Evolutionary conservation across 2,888 invertebrate species (phyloP).

Genomic region (Stictocephala bisonia): DNA sequence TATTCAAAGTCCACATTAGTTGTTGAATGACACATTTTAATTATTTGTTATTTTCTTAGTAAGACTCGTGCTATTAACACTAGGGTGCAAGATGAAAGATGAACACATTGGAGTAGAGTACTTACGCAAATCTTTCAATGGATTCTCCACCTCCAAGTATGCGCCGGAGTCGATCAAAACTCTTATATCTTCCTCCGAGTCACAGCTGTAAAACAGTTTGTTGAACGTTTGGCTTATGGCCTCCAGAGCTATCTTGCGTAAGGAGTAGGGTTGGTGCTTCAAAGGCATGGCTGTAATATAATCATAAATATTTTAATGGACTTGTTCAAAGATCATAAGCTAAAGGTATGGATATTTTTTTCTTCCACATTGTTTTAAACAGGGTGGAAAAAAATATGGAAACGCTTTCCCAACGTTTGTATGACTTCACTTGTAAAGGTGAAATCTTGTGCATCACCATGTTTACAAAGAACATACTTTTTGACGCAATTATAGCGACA

Average conservation of each 20-base stretch:
- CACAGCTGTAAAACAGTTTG: constrained; percentile 19
- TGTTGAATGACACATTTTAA: background rate
- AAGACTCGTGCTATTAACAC: too few relatives aligned
- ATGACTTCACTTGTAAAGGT: too few relatives aligned
- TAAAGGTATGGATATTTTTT: too few relatives aligned
- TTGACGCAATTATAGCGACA: too few relatives aligned
- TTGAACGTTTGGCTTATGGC: constrained; percentile 22
- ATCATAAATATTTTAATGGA: background rate
- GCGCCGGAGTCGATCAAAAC: constrained; percentile 31
- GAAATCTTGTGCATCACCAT: too few relatives aligned
- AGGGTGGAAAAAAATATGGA: too few relatives aligned
- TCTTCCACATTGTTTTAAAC: too few relatives aligned
- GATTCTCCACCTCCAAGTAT: constrained; percentile 29
- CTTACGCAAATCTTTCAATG: constrained; percentile 38
- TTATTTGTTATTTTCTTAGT: background rate
- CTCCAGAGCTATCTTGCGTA: constrained; percentile 13
- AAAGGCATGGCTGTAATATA: constrained; percentile 5
- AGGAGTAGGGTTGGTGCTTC: constrained; percentile 15
- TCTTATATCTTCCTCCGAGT: constrained; percentile 18
- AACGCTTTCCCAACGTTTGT: too few relatives aligned
- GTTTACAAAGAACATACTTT: too few relatives aligned
- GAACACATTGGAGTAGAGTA: background rate
- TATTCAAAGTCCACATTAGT: background rate
- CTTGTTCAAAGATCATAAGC: too few relatives aligned
- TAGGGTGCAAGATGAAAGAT: background rate